Base-by-base conservation (phyloP, 2,797 vertebrate genomes). In the Lophius americanus region DNA sequence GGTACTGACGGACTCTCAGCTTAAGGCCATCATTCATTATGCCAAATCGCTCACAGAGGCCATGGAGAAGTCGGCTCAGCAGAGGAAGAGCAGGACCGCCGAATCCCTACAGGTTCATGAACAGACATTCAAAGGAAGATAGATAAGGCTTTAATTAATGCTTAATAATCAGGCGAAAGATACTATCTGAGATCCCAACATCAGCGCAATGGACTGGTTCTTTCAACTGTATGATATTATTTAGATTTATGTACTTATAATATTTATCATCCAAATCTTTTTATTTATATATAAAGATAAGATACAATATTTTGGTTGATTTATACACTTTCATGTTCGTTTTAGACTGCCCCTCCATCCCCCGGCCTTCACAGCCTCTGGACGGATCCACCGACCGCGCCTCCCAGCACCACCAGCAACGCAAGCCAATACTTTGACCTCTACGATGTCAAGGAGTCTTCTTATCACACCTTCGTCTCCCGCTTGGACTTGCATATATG, bases 1-100 rank as follows among this genome's bases (percentile, higher is more conserved):
- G 98, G 98, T 99, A 71, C 94, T 99, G 72, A 99, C 98, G 0
- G 98, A 99, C 92, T 98, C 96, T 0, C 98, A 99, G 84, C 94
- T 99, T 84, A 97, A 97, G 90, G 97, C 98, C 8, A 96, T 99
- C 91, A 96, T 99, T 91, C 96, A 97, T 78, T 99, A 99, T 0
- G 96, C 97, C 1, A 97, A 99, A 82, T 98, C 97, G 2, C 91
- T 99, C 85, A 99, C 95, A 1, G 97, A 99, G 82, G 97, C 95
- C 85, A 95, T 99, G 94, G 96, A 99, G 88, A 98, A 96, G 79
- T 97, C 98, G 2, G 93, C 96, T 53, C 95, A 96, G 89, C 98
- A 99, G 89, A 96, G 96, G 78, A 99, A 99, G 85, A 96, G 89
- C 92, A 81, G 96, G 94, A 94, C 95, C 6, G 95, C 95, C 0